These are phyloP conservation scores for Xanthorhoe designata DNA, from an alignment of 2,888 invertebrate genomes.

Conservation along the genomic window DNA sequence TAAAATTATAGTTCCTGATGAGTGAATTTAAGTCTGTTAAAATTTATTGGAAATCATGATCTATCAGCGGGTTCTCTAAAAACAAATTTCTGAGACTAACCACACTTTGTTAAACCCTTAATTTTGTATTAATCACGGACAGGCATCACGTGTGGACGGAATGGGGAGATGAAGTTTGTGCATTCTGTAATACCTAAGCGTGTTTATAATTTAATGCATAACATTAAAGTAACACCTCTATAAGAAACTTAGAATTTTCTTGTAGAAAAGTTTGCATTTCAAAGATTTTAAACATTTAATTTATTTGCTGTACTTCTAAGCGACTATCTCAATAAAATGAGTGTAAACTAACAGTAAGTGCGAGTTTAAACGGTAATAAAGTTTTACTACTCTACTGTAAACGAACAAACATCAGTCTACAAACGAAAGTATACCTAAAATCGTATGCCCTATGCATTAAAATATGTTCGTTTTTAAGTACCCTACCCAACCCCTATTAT, in stretches of 20 bases:
- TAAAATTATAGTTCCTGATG: too few relatives aligned
- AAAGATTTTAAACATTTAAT: not conserved
- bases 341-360: not conserved
- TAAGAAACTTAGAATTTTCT: conserved; percentile 38
- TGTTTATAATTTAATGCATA: conserved; percentile 54
- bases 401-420: not conserved
- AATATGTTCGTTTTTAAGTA: too few relatives aligned
- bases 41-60: too few relatives aligned
- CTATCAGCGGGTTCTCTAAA: too few relatives aligned
- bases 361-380: not conserved
- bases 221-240: conserved; percentile 33
- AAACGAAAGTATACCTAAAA: not conserved
- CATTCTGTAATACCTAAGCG: conserved; percentile 33
- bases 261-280: conserved; percentile 20
- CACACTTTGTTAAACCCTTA: not conserved
- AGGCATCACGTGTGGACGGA: conserved; percentile 9
- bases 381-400: not conserved
- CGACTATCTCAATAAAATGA: not conserved
- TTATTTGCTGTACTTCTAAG: not conserved
- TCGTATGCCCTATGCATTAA: too few relatives aligned
- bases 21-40: too few relatives aligned
- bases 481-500: too few relatives aligned
- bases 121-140: not conserved
- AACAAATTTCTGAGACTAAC: too few relatives aligned
- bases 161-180: conserved; percentile 54